Conservation (phyloP, 92 coral and sea anemone species). For the Epizoanthus scotinus region DNA sequence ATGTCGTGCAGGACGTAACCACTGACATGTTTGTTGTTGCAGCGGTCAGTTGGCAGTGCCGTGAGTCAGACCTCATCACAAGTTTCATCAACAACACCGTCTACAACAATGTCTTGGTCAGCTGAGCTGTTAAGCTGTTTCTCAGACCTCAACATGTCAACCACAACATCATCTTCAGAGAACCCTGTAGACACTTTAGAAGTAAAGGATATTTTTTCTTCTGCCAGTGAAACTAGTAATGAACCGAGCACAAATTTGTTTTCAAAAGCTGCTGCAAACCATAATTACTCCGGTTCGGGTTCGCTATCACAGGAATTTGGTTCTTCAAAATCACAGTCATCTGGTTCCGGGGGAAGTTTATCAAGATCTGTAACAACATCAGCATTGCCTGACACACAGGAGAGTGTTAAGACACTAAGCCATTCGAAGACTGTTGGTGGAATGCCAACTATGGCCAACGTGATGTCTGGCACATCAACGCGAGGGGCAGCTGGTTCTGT, state of each 20-base stretch:
- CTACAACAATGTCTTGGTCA: constrained; percentile 68
- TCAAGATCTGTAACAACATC: constrained; percentile 48
- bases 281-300: constrained; percentile 23
- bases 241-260: constrained; percentile 34
- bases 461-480: constrained; percentile 42
- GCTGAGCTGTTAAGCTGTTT: constrained; percentile 81
- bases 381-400: constrained; percentile 52
- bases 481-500: constrained; percentile 66
- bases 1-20: background rate
- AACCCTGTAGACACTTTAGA: constrained; percentile 40
- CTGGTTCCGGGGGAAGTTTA: constrained; percentile 6
- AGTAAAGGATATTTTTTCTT: constrained; percentile 42
- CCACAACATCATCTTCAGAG: constrained; percentile 27
- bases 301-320: constrained; percentile 1
- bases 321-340: background rate
- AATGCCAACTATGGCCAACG: constrained; percentile 61
- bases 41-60: constrained; percentile 29
- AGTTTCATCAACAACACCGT: constrained; percentile 38
- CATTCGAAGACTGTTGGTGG: constrained; percentile 81
- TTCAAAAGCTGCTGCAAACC: constrained; percentile 44
- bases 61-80: constrained; percentile 27
- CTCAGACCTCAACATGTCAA: constrained; percentile 60
- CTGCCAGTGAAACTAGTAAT: constrained; percentile 1
- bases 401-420: constrained; percentile 47
- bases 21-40: background rate